These are phyloP conservation scores for Oncorhynchus kisutch DNA, from an alignment of 2,113 vertebrate species.

Conservation along the genomic window DNA sequence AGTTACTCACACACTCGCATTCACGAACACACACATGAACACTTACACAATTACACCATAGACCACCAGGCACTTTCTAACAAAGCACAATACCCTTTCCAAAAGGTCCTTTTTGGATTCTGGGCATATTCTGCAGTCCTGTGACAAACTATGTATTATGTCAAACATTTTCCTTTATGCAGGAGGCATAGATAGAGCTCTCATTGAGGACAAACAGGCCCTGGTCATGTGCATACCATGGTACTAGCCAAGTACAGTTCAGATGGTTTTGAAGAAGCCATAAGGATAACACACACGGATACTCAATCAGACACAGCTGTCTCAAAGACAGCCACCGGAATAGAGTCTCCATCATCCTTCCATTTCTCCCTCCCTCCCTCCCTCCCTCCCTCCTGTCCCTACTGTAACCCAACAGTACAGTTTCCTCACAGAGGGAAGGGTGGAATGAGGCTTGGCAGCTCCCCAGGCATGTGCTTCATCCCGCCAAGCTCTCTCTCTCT, in stretches of 20 bases:
- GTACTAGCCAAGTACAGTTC: background rate
- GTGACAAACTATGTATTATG: too few relatives aligned
- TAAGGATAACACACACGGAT: background rate
- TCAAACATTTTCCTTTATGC: background rate
- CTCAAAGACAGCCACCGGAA: background rate
- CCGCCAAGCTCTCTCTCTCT: constrained; percentile 2
- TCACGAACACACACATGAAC: too few relatives aligned
- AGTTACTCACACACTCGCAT: too few relatives aligned
- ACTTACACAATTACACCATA: too few relatives aligned
- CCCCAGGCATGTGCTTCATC: constrained; percentile 15
- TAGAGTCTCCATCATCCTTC: background rate
- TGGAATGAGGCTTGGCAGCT: constrained; percentile 17
- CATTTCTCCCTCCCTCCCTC: background rate
- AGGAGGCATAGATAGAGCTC: background rate
- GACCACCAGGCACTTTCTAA: too few relatives aligned
- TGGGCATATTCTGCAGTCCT: too few relatives aligned
- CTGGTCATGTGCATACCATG: background rate
- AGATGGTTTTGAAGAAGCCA: background rate
- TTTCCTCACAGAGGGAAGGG: constrained; percentile 16
- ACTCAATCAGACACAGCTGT: background rate
- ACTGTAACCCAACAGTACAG: background rate
- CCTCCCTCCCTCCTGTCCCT: background rate
- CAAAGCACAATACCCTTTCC: too few relatives aligned
- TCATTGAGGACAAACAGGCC: background rate
- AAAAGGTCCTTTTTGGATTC: too few relatives aligned